Evolutionary conservation across 2,888 invertebrate genomes (phyloP).

Genomic region (Crocallis elinguaria): DNA sequence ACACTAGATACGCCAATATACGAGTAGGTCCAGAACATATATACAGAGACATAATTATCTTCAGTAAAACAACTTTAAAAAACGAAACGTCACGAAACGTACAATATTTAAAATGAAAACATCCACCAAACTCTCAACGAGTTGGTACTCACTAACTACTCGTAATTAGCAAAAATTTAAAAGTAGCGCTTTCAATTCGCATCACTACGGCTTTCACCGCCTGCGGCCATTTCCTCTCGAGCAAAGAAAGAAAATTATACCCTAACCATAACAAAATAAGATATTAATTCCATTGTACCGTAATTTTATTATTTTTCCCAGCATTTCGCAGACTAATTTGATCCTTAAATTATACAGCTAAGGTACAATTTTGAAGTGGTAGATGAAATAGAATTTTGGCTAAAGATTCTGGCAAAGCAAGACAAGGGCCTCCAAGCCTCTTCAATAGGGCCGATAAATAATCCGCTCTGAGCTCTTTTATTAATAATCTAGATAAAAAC

Average conservation of each 20-base stretch:
- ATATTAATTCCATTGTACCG: slow-evolving; percentile 48
- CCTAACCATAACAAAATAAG: slow-evolving; percentile 47
- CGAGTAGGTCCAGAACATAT: too few species aligned
- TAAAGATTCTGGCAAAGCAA: slow-evolving; percentile 53
- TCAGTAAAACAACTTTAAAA: background rate
- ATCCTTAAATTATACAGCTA: slow-evolving; percentile 27
- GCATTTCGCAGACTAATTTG: slow-evolving; percentile 25
- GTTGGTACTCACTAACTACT: slow-evolving; percentile 31
- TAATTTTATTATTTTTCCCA: slow-evolving; percentile 46
- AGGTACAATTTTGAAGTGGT: slow-evolving; percentile 35
- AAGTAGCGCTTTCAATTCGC: slow-evolving; percentile 42
- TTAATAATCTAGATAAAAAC: slow-evolving; percentile 29
- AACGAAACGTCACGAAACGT: background rate
- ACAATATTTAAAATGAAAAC: slow-evolving; percentile 26
- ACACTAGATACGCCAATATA: too few species aligned
- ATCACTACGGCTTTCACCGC: slow-evolving; percentile 57
- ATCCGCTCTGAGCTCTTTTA: slow-evolving; percentile 28
- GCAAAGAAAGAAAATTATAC: slow-evolving; percentile 48
- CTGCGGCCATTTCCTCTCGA: slow-evolving; percentile 42
- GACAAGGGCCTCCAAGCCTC: slow-evolving; percentile 28
- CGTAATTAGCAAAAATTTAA: slow-evolving; percentile 39
- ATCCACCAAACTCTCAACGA: slow-evolving; percentile 29
- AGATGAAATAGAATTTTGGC: slow-evolving; percentile 37
- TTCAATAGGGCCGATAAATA: slow-evolving; percentile 36
- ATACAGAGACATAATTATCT: too few species aligned